Conservation (phyloP, 2,113 vertebrate genomes). For the Ariopsis seemanni region DNA sequence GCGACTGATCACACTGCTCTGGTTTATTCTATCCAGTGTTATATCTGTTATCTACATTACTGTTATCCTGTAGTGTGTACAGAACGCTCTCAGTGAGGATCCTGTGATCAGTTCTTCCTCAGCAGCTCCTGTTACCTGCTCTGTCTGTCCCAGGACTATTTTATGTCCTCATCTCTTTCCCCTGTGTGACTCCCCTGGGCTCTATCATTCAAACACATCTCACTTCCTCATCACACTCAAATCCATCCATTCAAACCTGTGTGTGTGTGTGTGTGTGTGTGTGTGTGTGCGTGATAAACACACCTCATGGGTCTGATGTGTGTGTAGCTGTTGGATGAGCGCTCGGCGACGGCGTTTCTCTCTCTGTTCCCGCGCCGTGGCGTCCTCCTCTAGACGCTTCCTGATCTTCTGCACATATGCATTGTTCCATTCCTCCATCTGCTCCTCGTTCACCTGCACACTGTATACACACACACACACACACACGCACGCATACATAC, state of each 20-base stretch:
- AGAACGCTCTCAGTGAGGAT: background rate
- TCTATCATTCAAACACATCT: background rate
- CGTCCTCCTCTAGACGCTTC: conserved; percentile 80
- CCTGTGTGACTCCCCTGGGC: background rate
- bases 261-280: conserved; percentile 4
- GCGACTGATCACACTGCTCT: background rate
- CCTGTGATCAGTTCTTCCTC: background rate
- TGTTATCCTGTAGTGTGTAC: background rate
- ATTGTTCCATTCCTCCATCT: conserved; percentile 76
- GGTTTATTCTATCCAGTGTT: background rate
- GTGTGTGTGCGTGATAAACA: background rate
- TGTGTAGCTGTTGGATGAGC: conserved; percentile 78
- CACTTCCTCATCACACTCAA: background rate
- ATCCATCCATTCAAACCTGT: background rate
- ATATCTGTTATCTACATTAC: background rate
- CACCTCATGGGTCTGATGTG: conserved; percentile 16
- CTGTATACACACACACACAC: conserved; percentile 28
- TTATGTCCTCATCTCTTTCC: background rate
- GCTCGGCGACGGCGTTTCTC: conserved; percentile 79
- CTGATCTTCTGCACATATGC: conserved; percentile 85
- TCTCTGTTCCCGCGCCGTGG: conserved; percentile 74
- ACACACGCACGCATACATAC: background rate
- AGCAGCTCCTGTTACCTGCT: background rate
- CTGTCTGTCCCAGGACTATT: background rate
- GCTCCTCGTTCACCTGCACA: conserved; percentile 49